Conservation (phyloP, 2,797 vertebrate species). For the Urophycis tenuis region DNA sequence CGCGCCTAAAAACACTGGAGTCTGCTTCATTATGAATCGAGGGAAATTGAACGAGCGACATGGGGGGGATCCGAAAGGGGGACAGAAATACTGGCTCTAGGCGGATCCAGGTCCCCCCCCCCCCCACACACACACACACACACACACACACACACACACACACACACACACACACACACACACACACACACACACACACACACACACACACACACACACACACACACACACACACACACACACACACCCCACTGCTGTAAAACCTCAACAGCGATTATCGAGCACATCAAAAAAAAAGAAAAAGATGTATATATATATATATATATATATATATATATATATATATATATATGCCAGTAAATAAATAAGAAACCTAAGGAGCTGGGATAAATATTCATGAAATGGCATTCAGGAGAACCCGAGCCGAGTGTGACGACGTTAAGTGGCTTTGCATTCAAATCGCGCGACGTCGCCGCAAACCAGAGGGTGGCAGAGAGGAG, state of each 20-base stretch:
- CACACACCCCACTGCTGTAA: constrained; percentile 11
- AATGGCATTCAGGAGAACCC: constrained; percentile 55
- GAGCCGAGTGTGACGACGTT: constrained; percentile 41
- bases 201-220: too few species aligned
- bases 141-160: too few species aligned
- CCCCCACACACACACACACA: background rate
- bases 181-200: too few species aligned
- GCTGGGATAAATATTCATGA: constrained; percentile 64
- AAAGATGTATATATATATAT: background rate
- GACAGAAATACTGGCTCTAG: constrained; percentile 27
- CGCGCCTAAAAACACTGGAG: constrained; percentile 37
- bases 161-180: too few species aligned
- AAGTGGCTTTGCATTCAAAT: constrained; percentile 59
- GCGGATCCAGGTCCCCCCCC: constrained; percentile 2
- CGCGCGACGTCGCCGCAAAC: constrained; percentile 52
- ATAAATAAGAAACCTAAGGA: background rate
- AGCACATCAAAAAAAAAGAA: constrained; percentile 52
- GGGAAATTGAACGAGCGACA: constrained; percentile 33
- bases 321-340: too few species aligned
- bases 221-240: too few species aligned
- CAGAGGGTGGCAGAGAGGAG: constrained; percentile 45
- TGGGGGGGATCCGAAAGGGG: constrained; percentile 33
- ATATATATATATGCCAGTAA: background rate
- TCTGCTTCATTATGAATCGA: constrained; percentile 44
- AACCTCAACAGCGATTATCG: constrained; percentile 45